Conservation (phyloP, 37 sponge, comb jelly and placozoan species). For the Halisarca cf. caerulea region DNA sequence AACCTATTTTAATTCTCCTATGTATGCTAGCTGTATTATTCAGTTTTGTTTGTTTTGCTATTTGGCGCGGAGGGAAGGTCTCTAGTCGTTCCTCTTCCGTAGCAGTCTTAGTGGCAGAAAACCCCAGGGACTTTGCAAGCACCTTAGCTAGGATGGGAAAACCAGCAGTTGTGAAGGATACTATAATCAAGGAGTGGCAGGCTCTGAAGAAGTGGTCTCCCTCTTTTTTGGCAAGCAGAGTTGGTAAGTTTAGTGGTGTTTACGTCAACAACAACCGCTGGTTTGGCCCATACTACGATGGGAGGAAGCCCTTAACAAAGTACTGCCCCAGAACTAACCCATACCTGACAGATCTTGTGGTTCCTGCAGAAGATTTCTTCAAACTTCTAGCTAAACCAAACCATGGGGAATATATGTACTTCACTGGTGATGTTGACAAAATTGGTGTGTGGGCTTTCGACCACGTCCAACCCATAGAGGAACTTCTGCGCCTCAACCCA, state of each 20-base stretch:
- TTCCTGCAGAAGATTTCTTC: conserved; percentile 65
- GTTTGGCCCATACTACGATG: conserved; percentile 95
- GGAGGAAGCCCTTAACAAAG: conserved; percentile 56
- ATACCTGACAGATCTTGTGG: conserved; percentile 47
- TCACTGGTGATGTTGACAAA: conserved; percentile 77
- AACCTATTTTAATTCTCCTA: neutral
- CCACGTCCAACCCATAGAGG: conserved; percentile 72
- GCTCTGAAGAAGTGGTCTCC: conserved; percentile 71
- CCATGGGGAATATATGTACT: conserved; percentile 60
- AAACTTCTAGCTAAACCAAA: conserved; percentile 32
- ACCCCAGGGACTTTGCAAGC: conserved; percentile 45
- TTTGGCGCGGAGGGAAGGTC: neutral
- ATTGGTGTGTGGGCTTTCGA: conserved; percentile 79
- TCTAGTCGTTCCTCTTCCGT: neutral
- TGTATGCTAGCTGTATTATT: neutral
- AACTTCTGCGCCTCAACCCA: conserved; percentile 76
- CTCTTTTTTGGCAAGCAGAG: conserved; percentile 50
- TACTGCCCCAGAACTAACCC: conserved; percentile 39
- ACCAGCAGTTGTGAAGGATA: conserved; percentile 77
- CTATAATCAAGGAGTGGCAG: conserved; percentile 61
- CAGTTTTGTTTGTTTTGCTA: neutral
- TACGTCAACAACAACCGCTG: conserved; percentile 85
- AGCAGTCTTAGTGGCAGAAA: neutral
- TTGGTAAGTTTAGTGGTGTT: conserved; percentile 47
- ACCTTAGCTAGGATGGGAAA: conserved; percentile 19